Percentiles rank a stretch among this genome's conserved stretches.
phyloP scores from a whole-genome alignment of 2,888 invertebrate genomes.

The Graphium colonna region DNA sequence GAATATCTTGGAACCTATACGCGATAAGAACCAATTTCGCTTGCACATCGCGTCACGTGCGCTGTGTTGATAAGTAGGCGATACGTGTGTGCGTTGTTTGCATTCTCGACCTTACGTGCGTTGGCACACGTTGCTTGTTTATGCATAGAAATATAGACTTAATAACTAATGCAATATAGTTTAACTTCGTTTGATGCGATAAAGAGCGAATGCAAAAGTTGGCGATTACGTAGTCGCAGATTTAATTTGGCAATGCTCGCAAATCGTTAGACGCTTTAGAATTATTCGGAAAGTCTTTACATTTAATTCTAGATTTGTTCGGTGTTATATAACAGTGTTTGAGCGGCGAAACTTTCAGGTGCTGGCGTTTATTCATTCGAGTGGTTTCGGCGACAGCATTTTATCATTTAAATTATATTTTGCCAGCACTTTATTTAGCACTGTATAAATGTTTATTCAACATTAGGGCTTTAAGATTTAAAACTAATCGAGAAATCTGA shows the following conservation, averaged over 20 bases:
- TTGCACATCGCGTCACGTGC: conserved; percentile 52
- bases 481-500: too few relatives aligned
- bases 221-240: conserved; percentile 10
- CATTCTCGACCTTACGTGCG: conserved; percentile 42
- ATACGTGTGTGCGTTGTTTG: conserved; percentile 56
- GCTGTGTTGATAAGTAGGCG: conserved; percentile 62
- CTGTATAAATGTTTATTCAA: too few relatives aligned
- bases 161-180: neutral
- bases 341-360: too few relatives aligned
- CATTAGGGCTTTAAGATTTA: too few relatives aligned
- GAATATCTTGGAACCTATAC: conserved; percentile 22
- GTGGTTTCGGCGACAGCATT: too few relatives aligned
- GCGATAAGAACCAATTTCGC: conserved; percentile 42
- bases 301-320: neutral
- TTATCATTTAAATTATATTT: too few relatives aligned
- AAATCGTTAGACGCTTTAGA: conserved; percentile 11
- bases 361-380: too few relatives aligned
- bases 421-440: too few relatives aligned
- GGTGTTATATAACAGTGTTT: too few relatives aligned
- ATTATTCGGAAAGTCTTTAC: neutral
- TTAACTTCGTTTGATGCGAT: neutral
- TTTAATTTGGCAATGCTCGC: conserved; percentile 17
- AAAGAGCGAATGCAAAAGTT: conserved; percentile 2
- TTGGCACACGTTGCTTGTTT: conserved; percentile 31
- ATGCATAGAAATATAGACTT: conserved; percentile 26